Conservation (phyloP, 2,113 vertebrate species). For the Chaetops frenatus region DNA sequence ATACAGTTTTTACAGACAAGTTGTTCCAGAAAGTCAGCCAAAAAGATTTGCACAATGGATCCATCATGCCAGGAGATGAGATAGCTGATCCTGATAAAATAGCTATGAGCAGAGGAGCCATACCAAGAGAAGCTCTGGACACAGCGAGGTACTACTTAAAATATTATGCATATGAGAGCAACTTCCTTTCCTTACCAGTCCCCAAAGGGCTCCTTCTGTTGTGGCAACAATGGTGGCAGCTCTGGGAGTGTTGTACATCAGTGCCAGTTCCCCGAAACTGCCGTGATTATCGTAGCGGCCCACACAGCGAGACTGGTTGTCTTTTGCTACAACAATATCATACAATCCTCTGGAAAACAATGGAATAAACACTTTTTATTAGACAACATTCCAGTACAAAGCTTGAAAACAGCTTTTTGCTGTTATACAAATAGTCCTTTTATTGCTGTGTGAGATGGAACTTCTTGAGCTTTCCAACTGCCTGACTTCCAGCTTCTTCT, state of each 20-base stretch:
- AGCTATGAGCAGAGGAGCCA: background rate
- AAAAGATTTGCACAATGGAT: background rate
- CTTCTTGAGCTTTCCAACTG: background rate
- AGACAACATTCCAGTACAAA: background rate
- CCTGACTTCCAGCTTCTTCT: background rate
- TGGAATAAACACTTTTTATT: conserved; percentile 14
- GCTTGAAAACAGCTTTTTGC: background rate
- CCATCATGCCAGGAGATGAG: background rate
- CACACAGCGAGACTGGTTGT: conserved; percentile 79
- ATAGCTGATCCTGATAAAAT: background rate
- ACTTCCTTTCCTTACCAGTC: conserved; percentile 81
- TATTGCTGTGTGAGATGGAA: background rate
- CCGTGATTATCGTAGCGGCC: conserved; percentile 93
- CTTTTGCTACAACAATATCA: conserved; percentile 89
- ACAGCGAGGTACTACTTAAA: background rate
- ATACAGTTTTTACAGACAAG: background rate
- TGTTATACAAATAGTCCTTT: background rate
- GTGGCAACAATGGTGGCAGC: conserved; percentile 95
- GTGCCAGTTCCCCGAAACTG: conserved; percentile 95
- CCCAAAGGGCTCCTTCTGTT: conserved; percentile 92
- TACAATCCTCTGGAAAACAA: conserved; percentile 82
- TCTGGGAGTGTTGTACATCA: conserved; percentile 99
- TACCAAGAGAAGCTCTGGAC: background rate
- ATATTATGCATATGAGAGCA: background rate
- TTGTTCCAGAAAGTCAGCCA: background rate